phyloP scores from a whole-genome alignment of 1,140 invertebrate genomes.

The Lepidurus couesii region DNA sequence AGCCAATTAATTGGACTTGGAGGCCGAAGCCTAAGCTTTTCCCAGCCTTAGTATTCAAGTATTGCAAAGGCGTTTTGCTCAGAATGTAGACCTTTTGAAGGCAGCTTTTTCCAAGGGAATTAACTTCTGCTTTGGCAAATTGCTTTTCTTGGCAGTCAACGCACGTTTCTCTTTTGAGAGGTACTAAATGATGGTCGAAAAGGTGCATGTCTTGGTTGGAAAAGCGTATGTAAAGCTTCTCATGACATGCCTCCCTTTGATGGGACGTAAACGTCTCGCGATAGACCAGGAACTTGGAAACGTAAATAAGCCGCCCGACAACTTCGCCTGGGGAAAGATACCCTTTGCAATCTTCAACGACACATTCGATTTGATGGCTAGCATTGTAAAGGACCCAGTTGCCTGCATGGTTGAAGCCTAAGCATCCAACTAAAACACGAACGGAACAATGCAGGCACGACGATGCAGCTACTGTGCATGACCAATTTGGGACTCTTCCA shows the following conservation, averaged over 20 bases:
- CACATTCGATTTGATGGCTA: slow-evolving; percentile 7
- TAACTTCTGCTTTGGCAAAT: not conserved
- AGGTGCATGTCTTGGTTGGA: slow-evolving; percentile 24
- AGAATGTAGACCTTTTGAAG: slow-evolving; percentile 3
- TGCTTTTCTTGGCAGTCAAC: slow-evolving; percentile 11
- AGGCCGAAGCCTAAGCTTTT: not conserved
- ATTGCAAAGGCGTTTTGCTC: slow-evolving; percentile 19
- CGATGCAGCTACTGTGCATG: slow-evolving; percentile 5
- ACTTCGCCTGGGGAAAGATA: slow-evolving; percentile 6
- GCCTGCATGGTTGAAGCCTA: slow-evolving; percentile 24
- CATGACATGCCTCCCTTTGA: not conserved
- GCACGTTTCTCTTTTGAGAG: not conserved
- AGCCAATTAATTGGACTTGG: not conserved
- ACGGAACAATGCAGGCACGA: not conserved
- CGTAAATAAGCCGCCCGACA: not conserved
- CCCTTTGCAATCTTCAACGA: slow-evolving; percentile 18
- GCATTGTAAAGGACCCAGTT: slow-evolving; percentile 25
- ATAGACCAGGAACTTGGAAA: slow-evolving; percentile 29
- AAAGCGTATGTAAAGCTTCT: not conserved
- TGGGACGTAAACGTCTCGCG: slow-evolving; percentile 23
- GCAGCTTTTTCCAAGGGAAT: not conserved
- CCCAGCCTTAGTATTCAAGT: not conserved
- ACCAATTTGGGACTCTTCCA: slow-evolving; percentile 1
- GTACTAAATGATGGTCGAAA: not conserved
- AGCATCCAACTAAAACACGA: slow-evolving; percentile 16